Percentiles rank a stretch among this genome's conserved stretches.
phyloP scores from a whole-genome alignment of 2,888 invertebrate species.

The Belgica antarctica region DNA sequence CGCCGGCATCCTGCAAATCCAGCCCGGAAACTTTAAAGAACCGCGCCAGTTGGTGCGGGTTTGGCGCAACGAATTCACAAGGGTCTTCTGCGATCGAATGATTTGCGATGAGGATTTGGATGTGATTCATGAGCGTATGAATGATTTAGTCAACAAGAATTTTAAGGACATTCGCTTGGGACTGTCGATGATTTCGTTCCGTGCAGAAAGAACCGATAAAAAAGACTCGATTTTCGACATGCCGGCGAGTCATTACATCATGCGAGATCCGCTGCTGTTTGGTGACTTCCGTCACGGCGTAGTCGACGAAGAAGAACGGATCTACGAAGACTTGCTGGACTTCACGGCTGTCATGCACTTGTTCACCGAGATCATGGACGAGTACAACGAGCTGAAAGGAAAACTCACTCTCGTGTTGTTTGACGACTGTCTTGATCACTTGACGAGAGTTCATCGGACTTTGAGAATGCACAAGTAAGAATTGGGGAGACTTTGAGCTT shows the following conservation, averaged over 20 bases:
- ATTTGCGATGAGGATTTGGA: constrained; percentile 60
- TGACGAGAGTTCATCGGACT: constrained; percentile 82
- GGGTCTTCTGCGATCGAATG: constrained; percentile 84
- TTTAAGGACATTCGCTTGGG: constrained; percentile 47
- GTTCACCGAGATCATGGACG: constrained; percentile 68
- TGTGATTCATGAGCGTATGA: constrained; percentile 26
- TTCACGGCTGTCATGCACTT: constrained; percentile 57
- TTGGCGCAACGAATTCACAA: constrained; percentile 86
- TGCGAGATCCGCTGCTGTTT: constrained; percentile 80
- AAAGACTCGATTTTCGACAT: constrained; percentile 46
- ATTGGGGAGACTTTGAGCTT: no score
- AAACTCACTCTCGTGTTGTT: constrained; percentile 82
- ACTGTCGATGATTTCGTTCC: constrained; percentile 48
- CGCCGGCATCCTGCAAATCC: constrained; percentile 76
- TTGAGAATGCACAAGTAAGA: constrained; percentile 66
- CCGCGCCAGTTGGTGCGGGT: constrained; percentile 73
- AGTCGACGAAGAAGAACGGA: constrained; percentile 73
- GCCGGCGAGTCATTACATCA: constrained; percentile 63
- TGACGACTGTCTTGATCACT: constrained; percentile 87
- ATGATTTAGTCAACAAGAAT: constrained; percentile 45
- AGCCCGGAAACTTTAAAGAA: constrained; percentile 67
- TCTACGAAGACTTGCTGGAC: constrained; percentile 86
- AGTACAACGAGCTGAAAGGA: constrained; percentile 73
- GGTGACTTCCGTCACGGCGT: constrained; percentile 86
- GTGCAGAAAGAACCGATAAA: constrained; percentile 53